Conservation (phyloP, 1,140 invertebrate species). For the Drusus annulatus region DNA sequence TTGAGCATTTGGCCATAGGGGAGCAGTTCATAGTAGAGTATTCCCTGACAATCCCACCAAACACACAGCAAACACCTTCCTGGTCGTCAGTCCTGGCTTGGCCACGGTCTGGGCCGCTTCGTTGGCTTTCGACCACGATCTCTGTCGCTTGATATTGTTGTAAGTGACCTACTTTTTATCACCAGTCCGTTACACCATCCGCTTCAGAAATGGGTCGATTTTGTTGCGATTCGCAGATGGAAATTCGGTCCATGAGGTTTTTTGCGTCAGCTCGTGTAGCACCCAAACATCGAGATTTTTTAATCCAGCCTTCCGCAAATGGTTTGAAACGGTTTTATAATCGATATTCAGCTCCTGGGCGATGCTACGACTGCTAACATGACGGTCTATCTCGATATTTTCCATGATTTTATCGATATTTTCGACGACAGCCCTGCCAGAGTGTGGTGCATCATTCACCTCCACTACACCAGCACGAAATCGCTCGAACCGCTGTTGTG, state of each 20-base stretch:
- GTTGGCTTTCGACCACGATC: constrained; percentile 16
- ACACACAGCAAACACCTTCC: constrained; percentile 23
- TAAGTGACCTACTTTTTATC: not conserved
- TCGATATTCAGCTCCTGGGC: constrained; percentile 17
- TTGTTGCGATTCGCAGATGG: constrained; percentile 17
- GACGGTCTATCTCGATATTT: constrained; percentile 26
- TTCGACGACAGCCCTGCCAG: constrained; percentile 9
- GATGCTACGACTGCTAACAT: constrained; percentile 26
- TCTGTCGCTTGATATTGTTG: constrained; percentile 9
- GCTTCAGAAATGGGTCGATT: constrained; percentile 24
- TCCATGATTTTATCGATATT: constrained; percentile 11
- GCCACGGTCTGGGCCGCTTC: constrained; percentile 18
- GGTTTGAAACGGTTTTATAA: constrained; percentile 16
- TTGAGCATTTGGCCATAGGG: too few species aligned
- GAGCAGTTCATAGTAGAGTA: too few species aligned
- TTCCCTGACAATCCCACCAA: too few species aligned
- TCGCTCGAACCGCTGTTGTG: constrained; percentile 24
- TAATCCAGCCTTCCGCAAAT: constrained; percentile 20
- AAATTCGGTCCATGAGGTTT: not conserved
- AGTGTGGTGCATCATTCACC: constrained; percentile 14
- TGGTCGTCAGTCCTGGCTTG: constrained; percentile 19
- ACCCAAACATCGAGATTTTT: too few species aligned
- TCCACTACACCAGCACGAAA: constrained; percentile 11
- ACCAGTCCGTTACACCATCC: not conserved
- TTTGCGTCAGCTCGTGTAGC: too few species aligned